These are phyloP conservation scores for Tridacna crocea DNA, from an alignment of 2,888 invertebrate species.

Conservation along the genomic window DNA sequence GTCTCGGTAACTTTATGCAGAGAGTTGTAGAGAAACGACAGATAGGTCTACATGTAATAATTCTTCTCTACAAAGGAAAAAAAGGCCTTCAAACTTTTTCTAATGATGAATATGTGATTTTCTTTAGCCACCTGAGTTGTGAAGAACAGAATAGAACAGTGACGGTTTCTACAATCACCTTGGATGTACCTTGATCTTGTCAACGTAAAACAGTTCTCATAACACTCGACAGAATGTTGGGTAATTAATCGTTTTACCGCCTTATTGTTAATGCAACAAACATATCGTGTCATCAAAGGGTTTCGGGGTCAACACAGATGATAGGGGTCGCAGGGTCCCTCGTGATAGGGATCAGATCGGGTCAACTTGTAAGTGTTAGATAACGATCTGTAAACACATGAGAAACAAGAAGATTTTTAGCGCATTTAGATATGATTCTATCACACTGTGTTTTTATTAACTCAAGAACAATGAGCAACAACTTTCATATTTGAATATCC, in stretches of 20 bases:
- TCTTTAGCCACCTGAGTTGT: too few relatives aligned
- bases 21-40: too few relatives aligned
- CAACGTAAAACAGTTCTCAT: constrained; percentile 2
- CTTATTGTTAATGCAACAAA: constrained; percentile 28
- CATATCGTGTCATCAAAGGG: constrained; percentile 28
- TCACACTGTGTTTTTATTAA: constrained; percentile 5
- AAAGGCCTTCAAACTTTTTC: too few relatives aligned
- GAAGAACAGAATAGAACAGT: too few relatives aligned
- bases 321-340: constrained; percentile 8
- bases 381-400: constrained; percentile 16
- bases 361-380: not conserved
- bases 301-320: constrained; percentile 1
- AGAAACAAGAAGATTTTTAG: constrained; percentile 14
- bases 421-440: not conserved
- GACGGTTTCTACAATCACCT: not conserved
- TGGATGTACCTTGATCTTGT: constrained; percentile 10
- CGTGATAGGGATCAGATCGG: constrained; percentile 17
- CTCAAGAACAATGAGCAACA: not conserved
- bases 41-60: too few relatives aligned
- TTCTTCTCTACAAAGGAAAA: too few relatives aligned
- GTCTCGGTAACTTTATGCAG: too few relatives aligned
- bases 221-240: constrained; percentile 22
- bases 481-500: too few relatives aligned
- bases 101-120: too few relatives aligned
- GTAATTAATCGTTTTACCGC: constrained; percentile 55